Evolutionary conservation across 2,113 vertebrate species (phyloP).

Genomic region (Zosterops pallidus): DNA sequence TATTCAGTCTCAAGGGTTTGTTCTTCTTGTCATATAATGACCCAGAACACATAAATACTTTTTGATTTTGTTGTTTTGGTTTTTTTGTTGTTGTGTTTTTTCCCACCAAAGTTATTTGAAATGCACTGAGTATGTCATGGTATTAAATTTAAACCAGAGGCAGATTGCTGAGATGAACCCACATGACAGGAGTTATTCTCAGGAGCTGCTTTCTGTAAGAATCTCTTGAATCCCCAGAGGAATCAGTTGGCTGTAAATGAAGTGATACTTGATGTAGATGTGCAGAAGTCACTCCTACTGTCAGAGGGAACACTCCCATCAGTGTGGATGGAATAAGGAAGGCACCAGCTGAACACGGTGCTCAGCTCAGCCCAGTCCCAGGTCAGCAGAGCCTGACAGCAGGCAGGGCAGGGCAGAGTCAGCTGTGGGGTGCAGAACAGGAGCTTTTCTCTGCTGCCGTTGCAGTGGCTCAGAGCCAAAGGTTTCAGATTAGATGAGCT

Average conservation of each 20-base stretch:
- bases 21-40: neutral
- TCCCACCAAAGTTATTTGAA: neutral
- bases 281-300: neutral
- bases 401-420: neutral
- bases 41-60: neutral
- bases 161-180: neutral
- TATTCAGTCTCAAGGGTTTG: neutral
- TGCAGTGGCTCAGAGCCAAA: neutral
- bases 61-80: neutral
- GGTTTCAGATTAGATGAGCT: neutral
- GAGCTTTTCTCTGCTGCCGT: constrained; percentile 3
- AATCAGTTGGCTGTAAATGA: neutral
- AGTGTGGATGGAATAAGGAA: neutral
- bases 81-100: neutral
- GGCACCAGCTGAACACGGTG: neutral
- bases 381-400: neutral
- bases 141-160: neutral
- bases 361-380: neutral
- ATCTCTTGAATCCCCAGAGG: neutral
- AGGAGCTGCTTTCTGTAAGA: neutral
- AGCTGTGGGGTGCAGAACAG: neutral
- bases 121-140: neutral
- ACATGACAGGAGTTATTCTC: neutral
- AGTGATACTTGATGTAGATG: neutral
- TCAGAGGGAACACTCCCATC: neutral